These are phyloP conservation scores for Halcyon chelicuti DNA, from an alignment of 2,797 vertebrate species.

Conservation along the genomic window DNA sequence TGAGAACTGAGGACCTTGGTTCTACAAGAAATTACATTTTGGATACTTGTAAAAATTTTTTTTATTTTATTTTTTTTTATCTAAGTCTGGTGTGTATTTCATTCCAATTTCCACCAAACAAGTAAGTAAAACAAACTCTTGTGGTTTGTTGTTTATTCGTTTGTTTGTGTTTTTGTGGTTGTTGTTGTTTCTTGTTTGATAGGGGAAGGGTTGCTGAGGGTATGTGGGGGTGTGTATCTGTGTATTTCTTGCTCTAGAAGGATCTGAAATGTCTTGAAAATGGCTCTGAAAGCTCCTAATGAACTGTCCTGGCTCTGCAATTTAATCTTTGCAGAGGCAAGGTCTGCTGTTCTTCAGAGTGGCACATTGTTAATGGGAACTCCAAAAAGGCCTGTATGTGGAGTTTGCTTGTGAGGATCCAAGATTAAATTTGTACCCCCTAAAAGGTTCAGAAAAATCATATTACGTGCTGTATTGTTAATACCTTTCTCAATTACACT, in stretches of 20 bases:
- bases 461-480: background rate
- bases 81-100: background rate
- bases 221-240: accelerated
- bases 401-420: background rate
- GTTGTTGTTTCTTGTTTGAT: background rate
- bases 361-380: background rate
- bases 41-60: background rate
- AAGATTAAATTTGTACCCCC: background rate
- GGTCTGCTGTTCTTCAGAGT: background rate
- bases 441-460: background rate
- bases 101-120: background rate
- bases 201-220: accelerated
- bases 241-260: background rate
- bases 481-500: background rate
- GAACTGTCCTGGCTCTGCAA: background rate
- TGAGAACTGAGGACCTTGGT: background rate
- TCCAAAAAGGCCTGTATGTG: background rate
- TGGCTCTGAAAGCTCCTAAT: background rate
- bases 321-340: background rate
- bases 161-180: background rate
- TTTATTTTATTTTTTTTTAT: background rate
- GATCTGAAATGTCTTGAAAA: background rate
- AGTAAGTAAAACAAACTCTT: background rate
- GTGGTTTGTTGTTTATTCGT: background rate
- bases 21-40: background rate